A percentile compares a stretch with the other conserved stretches of the same genome.
Evolutionary conservation across 2,113 vertebrate genomes (phyloP).

Genomic region (Cynocephalus volans): DNA sequence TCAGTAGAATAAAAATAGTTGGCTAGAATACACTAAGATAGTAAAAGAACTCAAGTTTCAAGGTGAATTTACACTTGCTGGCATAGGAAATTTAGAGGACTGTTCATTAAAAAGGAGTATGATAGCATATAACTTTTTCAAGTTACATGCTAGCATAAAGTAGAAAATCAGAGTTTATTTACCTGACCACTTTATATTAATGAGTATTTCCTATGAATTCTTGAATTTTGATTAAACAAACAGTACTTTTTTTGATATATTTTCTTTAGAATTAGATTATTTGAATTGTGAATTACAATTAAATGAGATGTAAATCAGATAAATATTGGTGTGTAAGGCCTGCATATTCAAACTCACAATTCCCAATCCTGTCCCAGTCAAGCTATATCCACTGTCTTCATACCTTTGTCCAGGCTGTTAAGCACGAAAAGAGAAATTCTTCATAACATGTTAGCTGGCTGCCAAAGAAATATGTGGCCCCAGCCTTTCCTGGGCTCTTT

Average conservation of each 20-base stretch:
- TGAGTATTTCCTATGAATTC: background rate
- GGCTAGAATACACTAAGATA: constrained; percentile 1
- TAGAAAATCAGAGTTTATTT: constrained; percentile 22
- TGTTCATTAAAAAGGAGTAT: constrained; percentile 47
- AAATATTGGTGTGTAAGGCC: background rate
- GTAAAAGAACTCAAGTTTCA: constrained; percentile 44
- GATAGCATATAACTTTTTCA: background rate
- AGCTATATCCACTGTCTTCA: background rate
- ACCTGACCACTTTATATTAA: background rate
- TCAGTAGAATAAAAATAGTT: constrained; percentile 54
- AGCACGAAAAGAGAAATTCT: background rate
- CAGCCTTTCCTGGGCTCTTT: background rate
- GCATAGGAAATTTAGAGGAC: constrained; percentile 30
- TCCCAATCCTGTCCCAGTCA: background rate
- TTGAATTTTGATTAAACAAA: constrained; percentile 43
- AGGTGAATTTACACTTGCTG: constrained; percentile 21
- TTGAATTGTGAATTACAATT: constrained; percentile 34
- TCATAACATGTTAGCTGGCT: background rate
- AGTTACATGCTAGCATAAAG: background rate
- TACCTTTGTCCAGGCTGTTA: background rate
- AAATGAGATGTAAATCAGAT: background rate
- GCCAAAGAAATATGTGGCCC: background rate
- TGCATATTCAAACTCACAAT: background rate
- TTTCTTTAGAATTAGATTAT: constrained; percentile 44
- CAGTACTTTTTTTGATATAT: background rate